These are phyloP conservation scores for Ricordea florida DNA, from an alignment of 92 coral and sea anemone species.

Conservation along the genomic window DNA sequence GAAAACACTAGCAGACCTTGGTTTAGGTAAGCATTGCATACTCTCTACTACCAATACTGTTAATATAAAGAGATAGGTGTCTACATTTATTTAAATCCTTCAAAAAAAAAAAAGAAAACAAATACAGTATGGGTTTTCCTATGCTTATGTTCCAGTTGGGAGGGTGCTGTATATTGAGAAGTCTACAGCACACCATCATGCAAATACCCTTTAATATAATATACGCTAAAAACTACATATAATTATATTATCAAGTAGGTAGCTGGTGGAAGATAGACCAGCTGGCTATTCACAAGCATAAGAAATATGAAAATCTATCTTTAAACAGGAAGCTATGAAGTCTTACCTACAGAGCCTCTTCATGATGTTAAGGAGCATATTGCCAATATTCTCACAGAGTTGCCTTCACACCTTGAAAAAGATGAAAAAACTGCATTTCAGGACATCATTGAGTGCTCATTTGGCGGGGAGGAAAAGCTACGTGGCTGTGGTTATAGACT, in stretches of 20 bases:
- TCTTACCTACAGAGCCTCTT: too few species aligned
- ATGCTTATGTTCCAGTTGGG: too few species aligned
- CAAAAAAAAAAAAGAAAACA: not conserved
- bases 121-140: not conserved
- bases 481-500: slow-evolving; percentile 46
- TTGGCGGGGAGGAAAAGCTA: slow-evolving; percentile 59
- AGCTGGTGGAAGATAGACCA: not conserved
- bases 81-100: not conserved
- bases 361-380: slow-evolving; percentile 59
- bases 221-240: not conserved
- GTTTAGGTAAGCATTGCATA: slow-evolving; percentile 9
- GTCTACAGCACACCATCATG: not conserved
- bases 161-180: too few species aligned
- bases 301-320: not conserved
- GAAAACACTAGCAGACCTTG: slow-evolving; percentile 7
- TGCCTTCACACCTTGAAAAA: slow-evolving; percentile 38
- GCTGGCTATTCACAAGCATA: too few species aligned
- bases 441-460: slow-evolving; percentile 8
- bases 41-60: not conserved
- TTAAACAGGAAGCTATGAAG: slow-evolving; percentile 43
- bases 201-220: not conserved
- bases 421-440: slow-evolving; percentile 19
- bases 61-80: not conserved
- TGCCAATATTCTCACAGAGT: slow-evolving; percentile 35
- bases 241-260: too few species aligned